A percentile compares a stretch with the other conserved stretches of the same genome.
These are phyloP conservation scores for Dicerorhinus sumatrensis DNA, from an alignment of 2,113 vertebrate species.

Conservation along the genomic window DNA sequence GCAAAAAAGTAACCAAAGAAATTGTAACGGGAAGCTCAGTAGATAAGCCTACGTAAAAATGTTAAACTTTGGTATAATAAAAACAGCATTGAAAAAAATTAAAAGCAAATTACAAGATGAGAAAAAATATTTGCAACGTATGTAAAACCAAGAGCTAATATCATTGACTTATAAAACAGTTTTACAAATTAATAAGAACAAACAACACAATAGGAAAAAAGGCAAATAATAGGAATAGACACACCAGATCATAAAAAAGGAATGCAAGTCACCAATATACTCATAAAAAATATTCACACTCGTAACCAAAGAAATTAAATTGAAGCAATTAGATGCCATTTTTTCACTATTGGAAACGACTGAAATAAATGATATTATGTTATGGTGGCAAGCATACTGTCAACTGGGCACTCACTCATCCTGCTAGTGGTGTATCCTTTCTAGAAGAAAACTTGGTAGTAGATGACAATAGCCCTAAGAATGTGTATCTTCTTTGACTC, in stretches of 20 bases:
- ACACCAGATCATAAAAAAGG: background rate
- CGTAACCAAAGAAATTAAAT: background rate
- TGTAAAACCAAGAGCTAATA: background rate
- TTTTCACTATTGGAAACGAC: background rate
- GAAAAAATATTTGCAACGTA: background rate
- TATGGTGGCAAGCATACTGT: background rate
- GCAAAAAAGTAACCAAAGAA: background rate
- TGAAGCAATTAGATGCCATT: background rate
- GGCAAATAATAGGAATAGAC: background rate
- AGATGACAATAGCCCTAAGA: background rate
- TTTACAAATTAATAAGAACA: background rate
- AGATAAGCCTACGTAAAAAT: background rate
- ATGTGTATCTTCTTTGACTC: background rate
- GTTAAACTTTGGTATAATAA: background rate
- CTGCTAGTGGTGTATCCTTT: background rate
- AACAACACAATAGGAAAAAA: background rate
- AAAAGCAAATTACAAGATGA: conserved; percentile 14
- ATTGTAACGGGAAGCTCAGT: background rate
- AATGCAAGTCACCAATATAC: background rate
- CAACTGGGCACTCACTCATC: background rate
- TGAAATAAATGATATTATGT: background rate
- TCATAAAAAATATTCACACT: background rate
- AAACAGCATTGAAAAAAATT: background rate
- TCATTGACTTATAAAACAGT: background rate
- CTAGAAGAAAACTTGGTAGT: background rate